Evolutionary conservation across 2,113 vertebrate genomes (phyloP), one percentile per base, ranked within the genome.

Genomic region (Alces alces): DNA sequence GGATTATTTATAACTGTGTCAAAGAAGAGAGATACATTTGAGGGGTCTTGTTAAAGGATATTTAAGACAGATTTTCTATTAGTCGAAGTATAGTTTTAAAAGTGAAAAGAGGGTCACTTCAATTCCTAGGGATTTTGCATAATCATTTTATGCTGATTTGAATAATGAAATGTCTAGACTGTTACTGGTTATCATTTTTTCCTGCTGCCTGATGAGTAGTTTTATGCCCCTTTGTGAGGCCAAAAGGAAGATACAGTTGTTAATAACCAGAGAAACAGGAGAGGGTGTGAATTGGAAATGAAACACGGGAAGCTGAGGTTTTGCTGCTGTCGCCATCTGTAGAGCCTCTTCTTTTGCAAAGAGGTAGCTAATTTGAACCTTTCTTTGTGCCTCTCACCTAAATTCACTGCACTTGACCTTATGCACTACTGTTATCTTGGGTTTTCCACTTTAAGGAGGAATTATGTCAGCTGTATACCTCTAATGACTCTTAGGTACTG

Each of bases 1-100:
- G 58, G 89, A 97, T 98, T 98, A 60, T 76, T 92, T 55, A 70
- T 96, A 79, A 88, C 14, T 0, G 1, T 93, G 83, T 96, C 94
- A 96, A 96, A 78, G 66, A 95, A 95, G 79, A 70, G 15, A 19
- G 16, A 70, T 76, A 61, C 11, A 91, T 97, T 82, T 61, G 54
- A 50, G 76, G 6, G 86, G 6, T 98, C 96, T 50, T 96, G 57
- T 97, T 95, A 95, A 12, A 91, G 86, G 33, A 10, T 54, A 17
- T 83, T 96, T 12, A 66, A 97, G 92, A 54, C 23, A 95, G 96
- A 93, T 89, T 84, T 97, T 52, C 6, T 97, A 78, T 98, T 97
- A 98, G 66, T 97, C 27, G 89, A 95, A 98, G 86, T 33, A 11
- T 55, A 79, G 92, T 98, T 96, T 95, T 79, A 70, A 80, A 86